Evolutionary conservation across 2,797 vertebrate genomes (phyloP).

Genomic region (Chelon auratus): DNA sequence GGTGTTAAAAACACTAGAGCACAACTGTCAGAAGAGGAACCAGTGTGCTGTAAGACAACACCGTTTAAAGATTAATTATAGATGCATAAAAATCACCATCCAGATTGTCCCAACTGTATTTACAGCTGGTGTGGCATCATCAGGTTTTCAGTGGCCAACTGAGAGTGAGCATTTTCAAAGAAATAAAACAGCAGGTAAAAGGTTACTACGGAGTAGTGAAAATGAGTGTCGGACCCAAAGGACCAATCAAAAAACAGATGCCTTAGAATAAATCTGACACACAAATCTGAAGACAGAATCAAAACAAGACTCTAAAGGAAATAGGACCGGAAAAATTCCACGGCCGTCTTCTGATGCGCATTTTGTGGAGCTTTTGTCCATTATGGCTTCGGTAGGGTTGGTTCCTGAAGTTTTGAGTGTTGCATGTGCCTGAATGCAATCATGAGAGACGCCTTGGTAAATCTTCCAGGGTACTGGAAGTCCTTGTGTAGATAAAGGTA

Average conservation of each 20-base stretch:
- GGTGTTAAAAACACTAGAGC: no score
- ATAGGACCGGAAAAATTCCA: neutral
- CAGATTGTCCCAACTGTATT: neutral
- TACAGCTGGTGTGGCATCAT: neutral
- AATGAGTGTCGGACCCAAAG: slow-evolving; percentile 3
- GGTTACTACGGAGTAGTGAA: neutral
- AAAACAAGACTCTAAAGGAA: slow-evolving; percentile 3
- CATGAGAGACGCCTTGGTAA: neutral
- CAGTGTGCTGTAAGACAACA: no score
- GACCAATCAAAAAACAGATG: neutral
- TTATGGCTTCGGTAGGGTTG: neutral
- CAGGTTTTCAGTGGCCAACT: neutral
- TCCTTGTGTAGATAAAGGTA: neutral
- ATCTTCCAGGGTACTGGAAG: neutral
- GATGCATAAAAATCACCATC: neutral
- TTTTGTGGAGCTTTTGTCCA: neutral
- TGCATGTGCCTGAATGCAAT: neutral
- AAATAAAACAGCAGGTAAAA: slow-evolving; percentile 27
- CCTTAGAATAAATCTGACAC: neutral
- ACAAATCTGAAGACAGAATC: neutral
- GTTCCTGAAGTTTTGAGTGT: no score
- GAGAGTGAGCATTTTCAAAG: neutral
- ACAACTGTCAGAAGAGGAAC: no score
- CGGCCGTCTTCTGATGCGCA: neutral
- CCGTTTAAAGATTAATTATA: neutral